Evolutionary conservation across 1,140 invertebrate species (phyloP), one percentile per base, ranked within the genome.

Genomic region (Marisa cornuarietis): DNA sequence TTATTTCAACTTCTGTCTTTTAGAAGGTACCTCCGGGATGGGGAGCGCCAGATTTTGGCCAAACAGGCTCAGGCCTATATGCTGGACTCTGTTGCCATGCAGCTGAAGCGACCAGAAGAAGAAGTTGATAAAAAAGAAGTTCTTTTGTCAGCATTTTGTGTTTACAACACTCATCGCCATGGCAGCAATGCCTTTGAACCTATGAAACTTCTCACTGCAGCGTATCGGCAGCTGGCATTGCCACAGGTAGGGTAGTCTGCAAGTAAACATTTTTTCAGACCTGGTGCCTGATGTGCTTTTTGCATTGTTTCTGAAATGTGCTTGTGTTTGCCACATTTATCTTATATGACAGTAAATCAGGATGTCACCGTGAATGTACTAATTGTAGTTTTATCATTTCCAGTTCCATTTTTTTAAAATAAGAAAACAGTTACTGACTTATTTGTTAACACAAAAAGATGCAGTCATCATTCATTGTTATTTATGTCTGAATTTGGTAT

Each of bases 1-100:
- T 8, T 58, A 11, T 58, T 58, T 58, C 54, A 58, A 58, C 16
- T 77, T 79, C 88, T 89, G 69, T 71, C 79, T 86, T 84, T 5
- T 86, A 94, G 94, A 84, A 94, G 95, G 89, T 97, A 96, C 88
- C 92, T 97, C 68, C 92, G 95, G 75, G 95, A 96, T 89, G 93
- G 93, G 8, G 96, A 97, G 89, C 93, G 95, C 80, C 93, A 95
- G 83, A 94, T 95, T 83, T 91, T 96, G 80, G 94, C 95, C 2
- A 93, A 94, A 72, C 94, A 95, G 91, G 95, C 96, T 0, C 92
- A 95, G 69, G 62, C 75, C 42, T 83, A 82, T 66, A 85, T 85
- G 14, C 82, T 88, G 69, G 84, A 85, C 66, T 83, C 84, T 10
- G 74, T 87, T 42, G 82, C 84, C 69, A 65, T 71, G 42, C 68